phyloP scores from a whole-genome alignment of 64 coral and sea anemone species.

The Montipora sp. region DNA sequence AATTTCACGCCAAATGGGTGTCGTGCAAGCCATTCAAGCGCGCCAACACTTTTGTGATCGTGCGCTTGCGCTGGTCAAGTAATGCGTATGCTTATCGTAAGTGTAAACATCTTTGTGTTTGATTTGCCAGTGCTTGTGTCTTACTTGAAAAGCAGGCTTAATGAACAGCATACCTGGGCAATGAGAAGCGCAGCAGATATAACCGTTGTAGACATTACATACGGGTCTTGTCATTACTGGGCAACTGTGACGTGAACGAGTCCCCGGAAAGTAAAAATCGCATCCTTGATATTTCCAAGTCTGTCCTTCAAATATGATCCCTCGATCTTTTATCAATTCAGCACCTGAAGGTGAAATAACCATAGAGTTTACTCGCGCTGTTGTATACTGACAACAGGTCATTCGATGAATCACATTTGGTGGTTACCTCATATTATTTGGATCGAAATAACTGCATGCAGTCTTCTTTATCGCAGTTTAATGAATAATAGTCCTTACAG shows the following conservation, averaged over 20 bases:
- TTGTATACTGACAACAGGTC: not conserved
- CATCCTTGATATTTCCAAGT: not conserved
- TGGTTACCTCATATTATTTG: no score
- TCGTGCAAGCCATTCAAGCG: no score
- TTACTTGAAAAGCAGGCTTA: no score
- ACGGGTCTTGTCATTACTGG: not conserved
- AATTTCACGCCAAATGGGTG: no score
- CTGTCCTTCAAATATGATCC: constrained; percentile 7
- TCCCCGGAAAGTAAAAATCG: constrained; percentile 14
- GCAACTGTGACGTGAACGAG: not conserved
- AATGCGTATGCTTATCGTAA: not conserved
- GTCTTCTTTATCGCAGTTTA: no score
- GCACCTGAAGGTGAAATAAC: not conserved
- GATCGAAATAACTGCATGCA: no score
- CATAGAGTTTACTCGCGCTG: not conserved
- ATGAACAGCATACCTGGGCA: not conserved
- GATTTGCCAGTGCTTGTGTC: no score
- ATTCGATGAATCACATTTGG: not conserved
- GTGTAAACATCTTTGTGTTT: no score
- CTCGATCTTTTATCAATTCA: not conserved
- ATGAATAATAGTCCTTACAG: no score
- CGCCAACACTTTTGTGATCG: no score
- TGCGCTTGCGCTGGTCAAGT: no score
- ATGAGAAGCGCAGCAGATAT: constrained; percentile 9
- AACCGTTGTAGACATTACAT: constrained; percentile 35